Percentiles rank a stretch among this genome's conserved stretches.
These are phyloP conservation scores for Rhagoletis pomonella DNA, from an alignment of 1,140 invertebrate species.

Conservation along the genomic window DNA sequence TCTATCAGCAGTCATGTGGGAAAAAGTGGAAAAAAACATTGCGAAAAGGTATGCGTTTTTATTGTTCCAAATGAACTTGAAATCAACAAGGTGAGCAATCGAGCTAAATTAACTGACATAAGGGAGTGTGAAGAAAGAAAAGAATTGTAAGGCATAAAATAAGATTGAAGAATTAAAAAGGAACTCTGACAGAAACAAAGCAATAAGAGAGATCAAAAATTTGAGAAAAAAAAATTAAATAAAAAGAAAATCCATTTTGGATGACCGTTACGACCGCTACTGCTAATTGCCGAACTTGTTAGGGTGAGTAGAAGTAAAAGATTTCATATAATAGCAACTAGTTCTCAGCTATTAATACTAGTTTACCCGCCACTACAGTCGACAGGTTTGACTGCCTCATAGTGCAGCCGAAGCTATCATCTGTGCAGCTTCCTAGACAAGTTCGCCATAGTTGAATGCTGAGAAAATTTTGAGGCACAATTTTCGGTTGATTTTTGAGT, in stretches of 20 bases:
- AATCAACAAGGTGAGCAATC: constrained; percentile 37
- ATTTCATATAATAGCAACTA: not conserved
- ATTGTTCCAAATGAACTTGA: constrained; percentile 5
- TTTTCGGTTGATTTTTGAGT: not conserved
- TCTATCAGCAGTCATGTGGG: not conserved
- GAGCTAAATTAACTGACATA: not conserved
- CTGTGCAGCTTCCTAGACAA: not conserved
- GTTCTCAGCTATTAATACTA: not conserved
- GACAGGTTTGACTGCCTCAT: not conserved
- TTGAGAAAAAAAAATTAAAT: too few species aligned
- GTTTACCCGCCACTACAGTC: not conserved
- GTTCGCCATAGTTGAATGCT: not conserved
- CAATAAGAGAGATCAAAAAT: too few species aligned
- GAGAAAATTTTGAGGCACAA: not conserved
- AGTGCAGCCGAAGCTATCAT: not conserved
- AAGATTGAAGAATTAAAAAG: too few species aligned
- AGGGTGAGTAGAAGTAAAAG: not conserved
- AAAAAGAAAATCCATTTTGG: not conserved
- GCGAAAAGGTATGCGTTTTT: not conserved
- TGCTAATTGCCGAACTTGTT: not conserved
- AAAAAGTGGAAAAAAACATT: constrained; percentile 39
- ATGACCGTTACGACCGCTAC: not conserved
- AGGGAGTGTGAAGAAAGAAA: not conserved
- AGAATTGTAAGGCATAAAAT: not conserved
- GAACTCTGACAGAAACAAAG: too few species aligned